These are phyloP conservation scores for Probaryconus sp. DNA, from an alignment of 1,140 invertebrate genomes.

Conservation along the genomic window DNA sequence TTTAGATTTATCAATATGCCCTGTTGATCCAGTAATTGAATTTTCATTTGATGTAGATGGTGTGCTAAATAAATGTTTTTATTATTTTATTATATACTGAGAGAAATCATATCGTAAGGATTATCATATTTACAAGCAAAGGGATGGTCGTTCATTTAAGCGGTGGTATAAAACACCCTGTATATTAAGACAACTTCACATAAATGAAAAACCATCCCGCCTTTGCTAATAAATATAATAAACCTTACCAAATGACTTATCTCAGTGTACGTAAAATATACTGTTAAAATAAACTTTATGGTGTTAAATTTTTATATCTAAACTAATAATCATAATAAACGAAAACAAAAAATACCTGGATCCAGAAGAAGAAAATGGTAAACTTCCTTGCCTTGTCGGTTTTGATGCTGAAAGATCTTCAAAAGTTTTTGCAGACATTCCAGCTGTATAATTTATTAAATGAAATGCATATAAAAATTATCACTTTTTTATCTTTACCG, in stretches of 20 bases:
- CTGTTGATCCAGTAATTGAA: constrained; percentile 9
- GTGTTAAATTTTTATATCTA: no score
- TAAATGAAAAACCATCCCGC: no score
- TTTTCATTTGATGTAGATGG: constrained; percentile 42
- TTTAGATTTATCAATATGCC: constrained; percentile 22
- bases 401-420: constrained; percentile 56
- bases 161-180: no score
- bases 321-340: no score
- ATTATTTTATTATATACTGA: background rate
- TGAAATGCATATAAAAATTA: background rate
- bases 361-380: constrained; percentile 25
- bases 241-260: no score
- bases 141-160: no score
- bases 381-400: constrained; percentile 42
- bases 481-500: background rate
- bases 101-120: background rate
- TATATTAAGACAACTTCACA: no score
- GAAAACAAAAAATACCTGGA: constrained; percentile 23
- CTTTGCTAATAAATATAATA: no score
- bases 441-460: constrained; percentile 20
- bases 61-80: constrained; percentile 12
- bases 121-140: constrained; percentile 2
- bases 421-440: constrained; percentile 48
- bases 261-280: no score
- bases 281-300: no score